Percentiles rank a stretch among this genome's conserved stretches.
phyloP scores from a whole-genome alignment of 2,113 vertebrate species.

The Beaufortia kweichowensis region DNA sequence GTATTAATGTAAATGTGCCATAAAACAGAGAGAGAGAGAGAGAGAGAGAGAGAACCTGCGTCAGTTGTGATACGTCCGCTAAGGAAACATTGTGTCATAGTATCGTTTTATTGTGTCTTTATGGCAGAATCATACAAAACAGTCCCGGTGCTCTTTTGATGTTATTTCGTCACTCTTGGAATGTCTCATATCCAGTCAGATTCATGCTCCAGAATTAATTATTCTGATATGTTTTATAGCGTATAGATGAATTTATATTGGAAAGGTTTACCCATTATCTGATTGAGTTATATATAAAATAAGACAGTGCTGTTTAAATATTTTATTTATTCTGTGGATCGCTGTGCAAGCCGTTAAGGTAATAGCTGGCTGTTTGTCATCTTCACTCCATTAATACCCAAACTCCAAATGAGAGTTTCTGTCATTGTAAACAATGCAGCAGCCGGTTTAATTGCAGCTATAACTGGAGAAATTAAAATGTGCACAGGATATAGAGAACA shows the following conservation, averaged over 20 bases:
- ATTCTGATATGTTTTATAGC: too few relatives aligned
- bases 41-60: not conserved
- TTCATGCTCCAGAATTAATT: too few relatives aligned
- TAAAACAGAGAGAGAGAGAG: not conserved
- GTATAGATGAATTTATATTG: too few relatives aligned
- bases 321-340: not conserved
- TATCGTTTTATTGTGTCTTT: too few relatives aligned
- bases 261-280: not conserved
- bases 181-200: too few relatives aligned
- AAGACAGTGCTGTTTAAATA: slow-evolving; percentile 21
- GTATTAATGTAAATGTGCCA: too few relatives aligned
- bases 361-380: slow-evolving; percentile 20
- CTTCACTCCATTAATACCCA: slow-evolving; percentile 30
- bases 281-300: slow-evolving; percentile 8
- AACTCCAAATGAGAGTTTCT: slow-evolving; percentile 32
- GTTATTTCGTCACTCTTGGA: too few relatives aligned
- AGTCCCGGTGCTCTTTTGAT: too few relatives aligned
- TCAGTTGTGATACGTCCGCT: too few relatives aligned
- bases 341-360: slow-evolving; percentile 7
- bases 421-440: slow-evolving; percentile 38
- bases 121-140: too few relatives aligned
- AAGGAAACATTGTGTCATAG: too few relatives aligned
- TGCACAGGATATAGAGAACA: slow-evolving; percentile 22
- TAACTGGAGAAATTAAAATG: slow-evolving; percentile 43
- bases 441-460: slow-evolving; percentile 41